phyloP scores from a whole-genome alignment of 2,888 invertebrate species.

The Arge pagana region DNA sequence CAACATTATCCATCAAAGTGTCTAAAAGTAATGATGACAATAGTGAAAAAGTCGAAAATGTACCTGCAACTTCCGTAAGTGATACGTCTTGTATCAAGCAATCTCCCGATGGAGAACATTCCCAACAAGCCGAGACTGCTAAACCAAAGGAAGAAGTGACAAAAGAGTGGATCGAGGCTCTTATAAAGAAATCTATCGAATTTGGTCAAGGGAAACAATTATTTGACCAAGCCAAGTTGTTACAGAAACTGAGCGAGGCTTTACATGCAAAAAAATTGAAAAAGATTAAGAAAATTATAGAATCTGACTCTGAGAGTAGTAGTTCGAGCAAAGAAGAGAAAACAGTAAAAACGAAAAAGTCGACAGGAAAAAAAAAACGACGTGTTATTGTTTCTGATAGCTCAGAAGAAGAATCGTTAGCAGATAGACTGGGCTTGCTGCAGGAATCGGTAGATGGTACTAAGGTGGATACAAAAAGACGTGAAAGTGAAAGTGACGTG shows the following conservation, averaged over 20 bases:
- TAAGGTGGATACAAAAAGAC: conserved; percentile 8
- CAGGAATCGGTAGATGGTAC: conserved; percentile 5
- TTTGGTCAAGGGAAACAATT: conserved; percentile 46
- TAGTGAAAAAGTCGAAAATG: conserved; percentile 40
- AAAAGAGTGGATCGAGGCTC: conserved; percentile 45
- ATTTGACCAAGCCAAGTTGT: conserved; percentile 59
- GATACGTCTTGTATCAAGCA: conserved; percentile 35
- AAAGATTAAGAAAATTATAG: conserved; percentile 64
- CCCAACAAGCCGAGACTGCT: conserved; percentile 24
- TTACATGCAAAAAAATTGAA: conserved; percentile 62
- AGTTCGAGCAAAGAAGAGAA: conserved; percentile 52
- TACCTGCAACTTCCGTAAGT: conserved; percentile 24
- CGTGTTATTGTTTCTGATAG: conserved; percentile 48
- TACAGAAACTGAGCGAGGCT: conserved; percentile 56
- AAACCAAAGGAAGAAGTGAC: conserved; percentile 41
- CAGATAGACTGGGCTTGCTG: conserved; percentile 33
- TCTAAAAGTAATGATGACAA: conserved; percentile 29
- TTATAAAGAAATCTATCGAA: conserved; percentile 46
- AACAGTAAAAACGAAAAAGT: conserved; percentile 34
- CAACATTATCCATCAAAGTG: background rate
- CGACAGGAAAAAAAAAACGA: conserved; percentile 37
- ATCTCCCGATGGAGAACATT: conserved; percentile 19
- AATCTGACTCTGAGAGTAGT: conserved; percentile 61
- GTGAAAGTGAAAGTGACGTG: background rate
- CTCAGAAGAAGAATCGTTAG: conserved; percentile 46